Evolutionary conservation across 2,888 invertebrate genomes (phyloP).

Genomic region (Capitulum mitella): DNA sequence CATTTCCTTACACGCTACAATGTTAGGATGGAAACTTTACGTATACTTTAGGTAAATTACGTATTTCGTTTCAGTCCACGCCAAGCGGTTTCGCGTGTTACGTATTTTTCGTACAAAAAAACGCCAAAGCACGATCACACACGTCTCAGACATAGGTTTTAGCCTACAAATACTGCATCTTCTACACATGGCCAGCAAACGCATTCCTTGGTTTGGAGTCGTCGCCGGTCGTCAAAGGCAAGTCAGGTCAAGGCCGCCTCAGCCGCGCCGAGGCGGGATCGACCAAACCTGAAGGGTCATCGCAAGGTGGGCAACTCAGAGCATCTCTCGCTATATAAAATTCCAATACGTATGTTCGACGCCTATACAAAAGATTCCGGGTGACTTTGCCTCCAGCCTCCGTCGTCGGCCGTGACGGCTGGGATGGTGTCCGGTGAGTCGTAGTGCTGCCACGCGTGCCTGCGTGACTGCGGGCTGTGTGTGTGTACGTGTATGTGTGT

Average conservation of each 20-base stretch:
- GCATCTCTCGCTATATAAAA: not conserved
- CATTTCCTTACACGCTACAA: constrained; percentile 21
- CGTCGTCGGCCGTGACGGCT: no score
- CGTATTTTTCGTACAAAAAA: constrained; percentile 21
- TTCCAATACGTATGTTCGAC: not conserved
- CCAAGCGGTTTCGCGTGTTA: not conserved
- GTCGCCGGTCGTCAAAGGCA: not conserved
- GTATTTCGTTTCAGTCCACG: constrained; percentile 18
- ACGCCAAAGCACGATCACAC: constrained; percentile 19
- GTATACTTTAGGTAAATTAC: constrained; percentile 16
- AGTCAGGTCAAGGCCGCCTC: constrained; percentile 20
- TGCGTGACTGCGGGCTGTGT: not conserved
- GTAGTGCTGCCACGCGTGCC: not conserved
- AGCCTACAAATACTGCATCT: constrained; percentile 19
- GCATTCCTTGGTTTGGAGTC: not conserved
- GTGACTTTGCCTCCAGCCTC: not conserved
- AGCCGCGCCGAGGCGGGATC: not conserved
- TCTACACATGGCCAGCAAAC: not conserved
- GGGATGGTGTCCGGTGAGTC: no score
- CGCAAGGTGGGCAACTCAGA: constrained; percentile 7
- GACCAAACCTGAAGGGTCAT: constrained; percentile 12
- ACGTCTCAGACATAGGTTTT: not conserved
- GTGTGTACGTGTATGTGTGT: not conserved
- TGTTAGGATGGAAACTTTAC: constrained; percentile 25
- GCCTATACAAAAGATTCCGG: constrained; percentile 8